Base-by-base conservation (phyloP, 2,113 vertebrate genomes). In the Hydropotes inermis region DNA sequence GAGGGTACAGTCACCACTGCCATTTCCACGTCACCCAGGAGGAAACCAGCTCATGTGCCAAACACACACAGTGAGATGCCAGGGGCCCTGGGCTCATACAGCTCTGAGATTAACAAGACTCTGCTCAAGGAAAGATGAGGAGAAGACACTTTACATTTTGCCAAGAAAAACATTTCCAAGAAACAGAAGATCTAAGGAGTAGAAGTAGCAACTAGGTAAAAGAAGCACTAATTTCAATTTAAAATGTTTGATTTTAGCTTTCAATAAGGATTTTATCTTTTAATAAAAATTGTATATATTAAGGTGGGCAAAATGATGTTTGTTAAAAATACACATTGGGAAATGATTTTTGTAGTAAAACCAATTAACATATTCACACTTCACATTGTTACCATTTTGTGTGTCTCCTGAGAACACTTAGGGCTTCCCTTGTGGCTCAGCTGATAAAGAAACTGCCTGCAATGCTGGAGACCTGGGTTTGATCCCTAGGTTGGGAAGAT, bases 391-490 rank as follows among this genome's bases (percentile, higher is more conserved):
- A 36, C 14, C 58, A 27, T 17, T 67, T 23, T 81, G 5, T 74
- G 16, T 28, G 54, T 17, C 61, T 64, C 15, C 61, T 64, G 61
- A 33, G 61, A 64, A 64, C 30, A 64, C 30, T 64, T 7, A 16
- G 28, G 30, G 1, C 6, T 64, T 64, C 60, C 30, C 30, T 33
- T 33, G 1, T 33, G 60, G 30, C 60, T 64, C 60, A 64, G 30
- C 30, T 64, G 60, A 64, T 16, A 33, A 64, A 64, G 14, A 16
- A 33, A 33, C 33, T 64, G 60, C 14, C 60, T 64, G 60, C 60
- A 1, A 16, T 16, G 30, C 0, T 0, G 14, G 3, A 33, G 1
- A 64, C 60, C 5, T 60, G 58, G 58, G 58, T 60, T 2, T 0
- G 1, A 30, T 30, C 5, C 28, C 60, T 61, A 30, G 60, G 60